Conservation (phyloP, 2,113 vertebrate genomes). For the Galbula dea region DNA sequence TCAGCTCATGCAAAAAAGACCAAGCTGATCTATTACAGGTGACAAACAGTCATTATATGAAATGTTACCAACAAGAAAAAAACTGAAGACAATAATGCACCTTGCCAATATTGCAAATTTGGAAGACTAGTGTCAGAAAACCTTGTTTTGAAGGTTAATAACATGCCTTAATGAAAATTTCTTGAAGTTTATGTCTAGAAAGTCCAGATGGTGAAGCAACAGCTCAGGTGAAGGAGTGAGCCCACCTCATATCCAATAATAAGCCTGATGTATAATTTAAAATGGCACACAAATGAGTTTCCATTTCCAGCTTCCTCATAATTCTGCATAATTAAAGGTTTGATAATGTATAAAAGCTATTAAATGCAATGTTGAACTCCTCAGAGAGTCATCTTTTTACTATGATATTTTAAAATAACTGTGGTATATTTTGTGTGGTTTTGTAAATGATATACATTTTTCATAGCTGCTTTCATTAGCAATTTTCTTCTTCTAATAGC, state of each 20-base stretch:
- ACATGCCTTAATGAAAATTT: background rate
- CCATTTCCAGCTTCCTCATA: background rate
- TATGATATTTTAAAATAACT: conserved; percentile 31
- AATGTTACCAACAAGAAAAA: background rate
- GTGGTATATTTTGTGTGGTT: conserved; percentile 1
- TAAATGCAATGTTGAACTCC: conserved; percentile 30
- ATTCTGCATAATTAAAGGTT: conserved; percentile 39
- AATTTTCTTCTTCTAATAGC: conserved; percentile 64
- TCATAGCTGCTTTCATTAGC: conserved; percentile 57
- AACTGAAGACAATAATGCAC: background rate
- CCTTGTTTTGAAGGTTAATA: conserved; percentile 19
- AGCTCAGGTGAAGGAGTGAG: conserved; percentile 22
- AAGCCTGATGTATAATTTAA: background rate
- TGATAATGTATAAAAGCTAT: conserved; percentile 31
- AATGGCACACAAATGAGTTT: conserved; percentile 14
- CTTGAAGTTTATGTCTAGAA: background rate
- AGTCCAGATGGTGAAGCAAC: background rate
- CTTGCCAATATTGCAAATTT: background rate
- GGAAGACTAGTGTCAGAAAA: background rate
- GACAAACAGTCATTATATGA: background rate
- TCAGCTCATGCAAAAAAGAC: background rate
- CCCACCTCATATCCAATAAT: background rate
- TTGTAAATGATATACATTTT: conserved; percentile 56
- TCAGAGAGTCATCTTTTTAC: conserved; percentile 27
- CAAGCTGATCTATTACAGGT: background rate